Base-by-base conservation (phyloP, 2,113 vertebrate genomes). In the Colossoma macropomum region DNA sequence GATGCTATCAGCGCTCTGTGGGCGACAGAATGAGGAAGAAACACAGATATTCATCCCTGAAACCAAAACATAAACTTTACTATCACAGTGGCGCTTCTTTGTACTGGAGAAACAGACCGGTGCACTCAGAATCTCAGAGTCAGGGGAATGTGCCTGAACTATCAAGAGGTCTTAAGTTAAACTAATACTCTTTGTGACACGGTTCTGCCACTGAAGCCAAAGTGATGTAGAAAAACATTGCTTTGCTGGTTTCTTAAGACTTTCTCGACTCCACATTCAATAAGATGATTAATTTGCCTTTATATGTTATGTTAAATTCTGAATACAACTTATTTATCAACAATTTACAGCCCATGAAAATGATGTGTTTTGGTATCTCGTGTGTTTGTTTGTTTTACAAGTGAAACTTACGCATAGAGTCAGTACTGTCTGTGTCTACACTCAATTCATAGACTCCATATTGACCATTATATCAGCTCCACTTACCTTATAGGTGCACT, bases 61-160 rank as follows among this genome's bases (percentile, higher is more conserved):
- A 77, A 23, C 50, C 62, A 21, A 83, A 50, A 77, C 74, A 77
- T 69, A 83, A 76, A 83, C 81, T 69, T 48, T 25, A 52, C 72
- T 27, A 52, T 54, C 63, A 76, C 63, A 69, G 21, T 28, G 27
- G 80, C 13, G 73, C 52, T 75, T 82, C 80, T 75, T 82, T 76
- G 11, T 34, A 74, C 27, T 66, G 10, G 9, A 82, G 72, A 45
- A 59, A 69, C 32, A 76, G 8, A 69, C 23, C 62, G 41, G 72
- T 38, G 17, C 30, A 38, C 34, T 45, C 52, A 70, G 9, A 38
- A 69, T 38, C 52, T 71, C 78, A 59, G 30, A 59, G 21, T 1
- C 41, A 10, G 25, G 0, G 54, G 52, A 41, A 80, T 21, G n/a
- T 38, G 10, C 15, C 65, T 54, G 23, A 80, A 13, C 70, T 56